Base-by-base conservation (phyloP, 2,888 invertebrate genomes). In the Nemotelus nigrinus region DNA sequence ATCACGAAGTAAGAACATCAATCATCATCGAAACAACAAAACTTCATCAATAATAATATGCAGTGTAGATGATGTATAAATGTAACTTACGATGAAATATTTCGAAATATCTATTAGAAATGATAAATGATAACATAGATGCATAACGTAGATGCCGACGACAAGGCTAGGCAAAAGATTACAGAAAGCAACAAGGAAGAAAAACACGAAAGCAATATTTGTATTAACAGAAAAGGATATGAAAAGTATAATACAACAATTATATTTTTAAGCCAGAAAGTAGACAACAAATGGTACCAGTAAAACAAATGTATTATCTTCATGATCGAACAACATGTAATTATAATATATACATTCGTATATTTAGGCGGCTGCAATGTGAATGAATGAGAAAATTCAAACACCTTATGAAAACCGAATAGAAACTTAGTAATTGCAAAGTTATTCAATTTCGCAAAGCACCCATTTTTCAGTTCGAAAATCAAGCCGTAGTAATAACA, bases 131-230 rank as follows among this genome's bases (percentile, higher is more conserved):
- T 58, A 58, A 58, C n/a, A 58, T 10, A 50, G 7, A 10, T 50
- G 53, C 10, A 50, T 10, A 25, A 7, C 57, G 10, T 10, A 57
- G 57, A 57, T 1, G 25, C 7, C 10, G 57, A 7, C 10, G 25
- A 57, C 57, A 57, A 7, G 25, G 39, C 6, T 41, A 63, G 5
- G 43, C 3, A 25, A 57, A 57, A 25, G 25, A 10, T 10, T 8
- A 39, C 43, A 39, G 43, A 58, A 58, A 58, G 58, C 39, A 63
- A 63, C 57, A 57, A 7, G 57, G 3, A 25, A 64, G n/a, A 64
- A 39, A 43, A 10, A 72, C 43, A 10, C 8, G 48, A 72, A 72
- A 72, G 71, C 71, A 72, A 72, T 72, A 72, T 72, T 57, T 72
- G 39, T 70, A 70, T 43, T 70, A 44, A 68, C 5, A 39, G 25